Percentiles rank a stretch among this genome's conserved stretches.
Evolutionary conservation across 2,888 invertebrate species (phyloP).

Genomic region (Nudaria mundana): DNA sequence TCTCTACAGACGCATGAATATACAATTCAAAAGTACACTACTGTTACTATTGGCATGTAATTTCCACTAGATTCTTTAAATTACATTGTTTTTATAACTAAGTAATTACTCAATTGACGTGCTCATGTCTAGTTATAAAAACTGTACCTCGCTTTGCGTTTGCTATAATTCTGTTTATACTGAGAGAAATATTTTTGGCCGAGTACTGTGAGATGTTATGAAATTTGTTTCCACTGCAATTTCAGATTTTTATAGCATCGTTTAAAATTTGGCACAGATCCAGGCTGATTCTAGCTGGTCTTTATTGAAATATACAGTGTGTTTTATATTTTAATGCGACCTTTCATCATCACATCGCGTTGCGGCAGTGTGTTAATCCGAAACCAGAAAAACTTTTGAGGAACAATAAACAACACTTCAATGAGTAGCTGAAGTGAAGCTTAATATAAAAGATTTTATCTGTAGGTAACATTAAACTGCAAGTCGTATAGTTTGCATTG

Average conservation of each 20-base stretch:
- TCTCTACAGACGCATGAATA: no score
- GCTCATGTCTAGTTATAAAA: slow-evolving; percentile 21
- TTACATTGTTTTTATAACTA: no score
- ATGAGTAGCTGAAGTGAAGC: no score
- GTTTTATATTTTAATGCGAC: slow-evolving; percentile 41
- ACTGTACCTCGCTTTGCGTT: slow-evolving; percentile 25
- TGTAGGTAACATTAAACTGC: no score
- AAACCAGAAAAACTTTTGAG: no score
- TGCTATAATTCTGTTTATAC: slow-evolving; percentile 53
- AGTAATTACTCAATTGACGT: slow-evolving; percentile 17
- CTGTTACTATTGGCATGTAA: no score
- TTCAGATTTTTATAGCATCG: slow-evolving; percentile 70
- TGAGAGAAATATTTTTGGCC: slow-evolving; percentile 59
- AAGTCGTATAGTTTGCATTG: no score
- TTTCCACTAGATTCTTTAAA: no score
- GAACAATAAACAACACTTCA: no score
- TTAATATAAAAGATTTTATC: no score
- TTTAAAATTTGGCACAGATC: slow-evolving; percentile 63
- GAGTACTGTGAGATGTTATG: slow-evolving; percentile 44
- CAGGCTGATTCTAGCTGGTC: slow-evolving; percentile 56
- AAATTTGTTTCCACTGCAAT: slow-evolving; percentile 62
- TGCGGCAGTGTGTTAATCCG: no score
- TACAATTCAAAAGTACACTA: no score
- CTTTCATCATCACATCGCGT: not conserved
- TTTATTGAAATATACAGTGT: slow-evolving; percentile 54